Percentiles rank a stretch among this genome's conserved stretches.
Conservation (phyloP, 2,113 vertebrate species). For the Semnornis frantzii region DNA sequence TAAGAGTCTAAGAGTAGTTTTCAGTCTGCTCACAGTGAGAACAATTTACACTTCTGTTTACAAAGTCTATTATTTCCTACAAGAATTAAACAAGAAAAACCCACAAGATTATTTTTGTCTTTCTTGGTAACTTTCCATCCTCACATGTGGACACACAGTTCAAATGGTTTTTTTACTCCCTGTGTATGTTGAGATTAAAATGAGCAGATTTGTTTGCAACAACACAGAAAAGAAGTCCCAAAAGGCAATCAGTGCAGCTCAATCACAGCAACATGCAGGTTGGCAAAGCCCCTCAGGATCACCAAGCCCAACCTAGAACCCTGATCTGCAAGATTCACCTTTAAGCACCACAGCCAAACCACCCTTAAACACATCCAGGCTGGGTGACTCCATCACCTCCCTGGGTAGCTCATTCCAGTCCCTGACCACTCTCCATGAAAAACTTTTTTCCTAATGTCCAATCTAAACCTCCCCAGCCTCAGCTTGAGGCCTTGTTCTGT, state of each 20-base stretch:
- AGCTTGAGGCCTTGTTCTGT: too few species aligned
- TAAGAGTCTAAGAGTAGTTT: not conserved
- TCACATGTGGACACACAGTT: not conserved
- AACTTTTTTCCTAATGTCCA: too few species aligned
- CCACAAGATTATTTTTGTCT: not conserved
- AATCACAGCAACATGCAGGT: too few species aligned
- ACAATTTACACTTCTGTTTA: not conserved
- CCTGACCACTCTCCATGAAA: too few species aligned
- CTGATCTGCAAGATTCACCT: too few species aligned
- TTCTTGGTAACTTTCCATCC: not conserved
- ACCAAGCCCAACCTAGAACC: too few species aligned
- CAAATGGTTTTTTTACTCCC: not conserved
- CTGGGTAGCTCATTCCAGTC: too few species aligned
- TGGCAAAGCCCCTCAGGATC: too few species aligned
- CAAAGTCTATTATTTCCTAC: not conserved
- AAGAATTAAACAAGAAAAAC: not conserved
- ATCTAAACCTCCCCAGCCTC: too few species aligned
- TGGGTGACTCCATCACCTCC: too few species aligned
- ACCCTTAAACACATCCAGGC: too few species aligned
- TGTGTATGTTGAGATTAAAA: not conserved
- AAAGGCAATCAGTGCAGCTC: not conserved
- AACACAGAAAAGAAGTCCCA: not conserved
- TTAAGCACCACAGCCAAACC: too few species aligned
- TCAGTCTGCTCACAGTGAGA: not conserved
- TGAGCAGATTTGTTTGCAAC: not conserved